phyloP scores from a whole-genome alignment of 2,888 invertebrate species.

The Stenodema calcarata region DNA sequence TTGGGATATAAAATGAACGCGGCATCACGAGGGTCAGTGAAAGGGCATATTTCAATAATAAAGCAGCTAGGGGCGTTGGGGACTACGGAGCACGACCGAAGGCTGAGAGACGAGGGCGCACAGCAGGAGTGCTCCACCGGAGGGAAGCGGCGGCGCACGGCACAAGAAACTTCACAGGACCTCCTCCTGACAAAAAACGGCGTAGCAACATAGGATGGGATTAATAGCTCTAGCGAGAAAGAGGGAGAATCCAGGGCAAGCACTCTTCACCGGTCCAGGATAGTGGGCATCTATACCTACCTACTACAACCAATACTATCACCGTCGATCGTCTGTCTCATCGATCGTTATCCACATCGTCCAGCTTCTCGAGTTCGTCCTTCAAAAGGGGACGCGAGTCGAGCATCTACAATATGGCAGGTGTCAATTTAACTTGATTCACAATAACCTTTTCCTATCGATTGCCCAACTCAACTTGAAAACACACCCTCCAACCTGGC shows the following conservation, averaged over 20 bases:
- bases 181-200: not conserved
- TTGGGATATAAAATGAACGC: not conserved
- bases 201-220: not conserved
- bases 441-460: too few species aligned
- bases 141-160: not conserved
- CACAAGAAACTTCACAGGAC: slow-evolving; percentile 5
- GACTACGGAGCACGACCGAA: not conserved
- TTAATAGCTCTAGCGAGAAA: not conserved
- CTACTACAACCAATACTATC: not conserved
- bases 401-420: too few species aligned
- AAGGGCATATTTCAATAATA: slow-evolving; percentile 1
- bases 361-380: too few species aligned
- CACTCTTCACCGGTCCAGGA: not conserved
- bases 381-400: too few species aligned
- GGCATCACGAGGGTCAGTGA: slow-evolving; percentile 11
- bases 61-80: not conserved
- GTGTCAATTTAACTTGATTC: too few species aligned
- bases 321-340: too few species aligned
- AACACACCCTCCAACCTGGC: too few species aligned
- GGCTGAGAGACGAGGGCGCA: slow-evolving; percentile 14
- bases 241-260: not conserved
- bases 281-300: not conserved
- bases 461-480: too few species aligned
- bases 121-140: not conserved
- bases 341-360: too few species aligned